Evolutionary conservation across 1,140 invertebrate genomes (phyloP), one percentile per base, ranked within the genome.

Genomic region (Oedothorax gibbosus): DNA sequence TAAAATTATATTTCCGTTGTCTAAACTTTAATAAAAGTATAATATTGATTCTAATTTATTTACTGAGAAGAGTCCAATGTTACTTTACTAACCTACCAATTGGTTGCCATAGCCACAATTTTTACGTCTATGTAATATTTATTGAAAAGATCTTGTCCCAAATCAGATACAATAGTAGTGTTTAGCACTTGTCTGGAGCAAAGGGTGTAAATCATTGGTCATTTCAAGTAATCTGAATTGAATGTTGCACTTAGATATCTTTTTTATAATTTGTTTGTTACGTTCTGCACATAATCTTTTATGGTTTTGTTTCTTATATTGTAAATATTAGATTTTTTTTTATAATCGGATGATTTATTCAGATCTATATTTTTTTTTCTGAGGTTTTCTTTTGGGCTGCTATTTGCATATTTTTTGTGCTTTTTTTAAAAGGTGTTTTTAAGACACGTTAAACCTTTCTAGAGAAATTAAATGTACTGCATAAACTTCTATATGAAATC

Each of bases 221-320:
- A 51, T 49, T 71, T 53, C 9, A 6, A 20, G 12, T 60, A 60
- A 50, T 71, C 50, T 53, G 20, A 18, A 53, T 53, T 71, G 51
- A 49, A 71, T 71, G 69, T 71, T 71, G 69, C 69, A 71, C 50
- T 71, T 71, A 71, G 66, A 69, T 51, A 71, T 21, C 18, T 51
- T 71, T 71, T 53, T 15, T 71, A 71, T 71, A n/a, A 71, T 71
- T 71, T 71, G 50, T 71, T 71, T 53, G 69, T 71, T 71, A 71
- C 2, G 69, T 71, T 71, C 69, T 71, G 69, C 69, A 71, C 69
- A 18, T 51, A 71, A 18, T 18, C 69, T 71, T 71, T 18, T 71
- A 71, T 71, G 69, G 20, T 54, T 35, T 35, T 35, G 69, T 53
- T 53, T 53, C 12, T 35, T 35, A 71, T 20, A 51, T 53, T 71